These are phyloP conservation scores for Tenthredo scrophulariae DNA, from an alignment of 2,888 invertebrate genomes.

Conservation along the genomic window DNA sequence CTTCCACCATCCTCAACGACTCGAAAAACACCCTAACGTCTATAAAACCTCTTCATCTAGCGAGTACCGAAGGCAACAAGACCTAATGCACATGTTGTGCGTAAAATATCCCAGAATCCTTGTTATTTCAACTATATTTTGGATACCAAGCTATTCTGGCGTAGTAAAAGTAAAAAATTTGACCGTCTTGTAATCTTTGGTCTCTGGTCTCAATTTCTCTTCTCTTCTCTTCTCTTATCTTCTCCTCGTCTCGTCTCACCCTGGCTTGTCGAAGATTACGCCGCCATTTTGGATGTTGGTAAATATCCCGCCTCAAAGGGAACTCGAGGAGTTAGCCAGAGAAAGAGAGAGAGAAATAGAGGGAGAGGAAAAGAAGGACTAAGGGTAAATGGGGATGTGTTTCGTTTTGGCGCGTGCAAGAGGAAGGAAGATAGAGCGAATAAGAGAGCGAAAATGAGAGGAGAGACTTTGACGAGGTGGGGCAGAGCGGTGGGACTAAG, in stretches of 20 bases:
- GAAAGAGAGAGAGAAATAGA: slow-evolving; percentile 49
- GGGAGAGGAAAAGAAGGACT: slow-evolving; percentile 29
- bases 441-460: slow-evolving; percentile 56
- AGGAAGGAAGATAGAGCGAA: slow-evolving; percentile 57
- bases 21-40: slow-evolving; percentile 26
- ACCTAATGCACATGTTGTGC: not conserved
- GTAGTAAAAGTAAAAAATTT: not conserved
- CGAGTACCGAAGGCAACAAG: not conserved
- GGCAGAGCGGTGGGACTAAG: slow-evolving; percentile 23
- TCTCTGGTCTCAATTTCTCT: not conserved
- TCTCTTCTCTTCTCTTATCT: not conserved
- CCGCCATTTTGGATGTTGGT: slow-evolving; percentile 78
- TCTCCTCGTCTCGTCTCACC: not conserved
- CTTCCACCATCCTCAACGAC: not conserved
- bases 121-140: not conserved
- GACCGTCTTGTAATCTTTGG: not conserved
- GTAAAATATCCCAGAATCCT: not conserved
- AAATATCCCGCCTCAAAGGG: slow-evolving; percentile 74
- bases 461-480: not conserved
- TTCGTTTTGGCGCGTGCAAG: slow-evolving; percentile 50
- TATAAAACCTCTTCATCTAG: slow-evolving; percentile 11
- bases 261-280: slow-evolving; percentile 47
- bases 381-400: slow-evolving; percentile 45
- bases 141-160: not conserved
- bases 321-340: slow-evolving; percentile 59